phyloP scores from a whole-genome alignment of 2,888 invertebrate genomes.

The Caenorhabditis japonica region DNA sequence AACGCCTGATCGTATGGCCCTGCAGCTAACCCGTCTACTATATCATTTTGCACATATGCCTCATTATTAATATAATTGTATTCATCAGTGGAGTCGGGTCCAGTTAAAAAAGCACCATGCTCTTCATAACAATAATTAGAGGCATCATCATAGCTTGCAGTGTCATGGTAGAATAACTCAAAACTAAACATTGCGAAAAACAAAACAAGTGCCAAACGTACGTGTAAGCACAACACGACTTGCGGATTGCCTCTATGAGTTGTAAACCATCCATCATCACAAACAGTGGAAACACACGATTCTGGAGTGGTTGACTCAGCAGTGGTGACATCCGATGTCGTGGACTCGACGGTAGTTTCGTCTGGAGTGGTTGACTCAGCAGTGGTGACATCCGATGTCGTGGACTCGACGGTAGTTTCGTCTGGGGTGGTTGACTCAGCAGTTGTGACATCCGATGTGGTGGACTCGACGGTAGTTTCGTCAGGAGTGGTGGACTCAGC shows the following conservation, averaged over 20 bases:
- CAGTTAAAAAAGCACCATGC: constrained; percentile 34
- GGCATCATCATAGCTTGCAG: constrained; percentile 28
- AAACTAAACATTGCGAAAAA: background rate
- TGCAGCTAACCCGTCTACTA: background rate
- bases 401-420: background rate
- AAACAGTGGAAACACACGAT: constrained; percentile 14
- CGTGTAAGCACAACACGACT: constrained; percentile 22
- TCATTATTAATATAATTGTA: constrained; percentile 26
- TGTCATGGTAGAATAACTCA: constrained; percentile 45
- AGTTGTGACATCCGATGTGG: background rate
- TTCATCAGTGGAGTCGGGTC: constrained; percentile 28
- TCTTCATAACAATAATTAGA: constrained; percentile 18
- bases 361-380: background rate
- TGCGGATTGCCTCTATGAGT: constrained; percentile 26
- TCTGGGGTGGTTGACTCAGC: background rate
- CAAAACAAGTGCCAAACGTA: constrained; percentile 2
- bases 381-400: background rate
- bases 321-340: background rate
- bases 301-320: too few relatives aligned
- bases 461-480: constrained; percentile 1
- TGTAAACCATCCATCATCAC: constrained; percentile 36
- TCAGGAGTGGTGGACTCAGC: background rate
- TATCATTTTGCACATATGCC: constrained; percentile 12
- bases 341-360: background rate
- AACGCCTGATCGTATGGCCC: background rate